Evolutionary conservation across 2,888 invertebrate species (phyloP).

Genomic region (Aporophyla nigra): DNA sequence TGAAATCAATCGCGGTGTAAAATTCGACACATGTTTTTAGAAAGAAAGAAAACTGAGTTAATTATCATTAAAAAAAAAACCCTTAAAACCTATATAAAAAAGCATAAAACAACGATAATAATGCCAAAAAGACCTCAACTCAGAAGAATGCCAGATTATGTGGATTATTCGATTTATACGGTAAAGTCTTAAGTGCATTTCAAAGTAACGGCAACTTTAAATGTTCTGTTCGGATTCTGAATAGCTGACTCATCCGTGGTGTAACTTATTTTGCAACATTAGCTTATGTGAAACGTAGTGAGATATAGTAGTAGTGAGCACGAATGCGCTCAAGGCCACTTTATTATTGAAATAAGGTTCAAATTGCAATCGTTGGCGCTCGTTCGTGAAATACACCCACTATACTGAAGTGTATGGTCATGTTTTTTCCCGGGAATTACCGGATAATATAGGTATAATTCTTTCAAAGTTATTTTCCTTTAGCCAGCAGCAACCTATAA

Average conservation of each 20-base stretch:
- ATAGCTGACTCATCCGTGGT: slow-evolving; percentile 3
- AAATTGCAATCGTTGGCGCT: slow-evolving; percentile 2
- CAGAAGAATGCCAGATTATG: too few relatives aligned
- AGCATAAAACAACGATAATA: too few relatives aligned
- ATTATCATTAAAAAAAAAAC: too few relatives aligned
- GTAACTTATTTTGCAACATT: slow-evolving; percentile 8
- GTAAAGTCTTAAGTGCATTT: slow-evolving; percentile 38
- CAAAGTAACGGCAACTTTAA: slow-evolving; percentile 7
- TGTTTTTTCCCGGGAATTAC: slow-evolving; percentile 25
- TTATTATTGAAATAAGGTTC: slow-evolving; percentile 8
- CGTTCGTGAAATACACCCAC: neutral
- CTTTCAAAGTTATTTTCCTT: neutral
- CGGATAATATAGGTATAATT: neutral
- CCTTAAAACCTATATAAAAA: too few relatives aligned
- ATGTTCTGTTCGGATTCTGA: slow-evolving; percentile 9
- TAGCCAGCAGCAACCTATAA: neutral
- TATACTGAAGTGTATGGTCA: slow-evolving; percentile 39
- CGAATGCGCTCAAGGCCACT: neutral
- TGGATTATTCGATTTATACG: too few relatives aligned
- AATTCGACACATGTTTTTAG: neutral
- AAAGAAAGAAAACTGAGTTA: too few relatives aligned
- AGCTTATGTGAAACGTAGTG: slow-evolving; percentile 5
- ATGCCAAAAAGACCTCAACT: too few relatives aligned
- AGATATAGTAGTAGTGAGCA: slow-evolving; percentile 4
- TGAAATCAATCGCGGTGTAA: neutral